A percentile compares a stretch with the other conserved stretches of the same genome.
Evolutionary conservation across 2,888 invertebrate genomes (phyloP).

Genomic region (Brenthis hecate): DNA sequence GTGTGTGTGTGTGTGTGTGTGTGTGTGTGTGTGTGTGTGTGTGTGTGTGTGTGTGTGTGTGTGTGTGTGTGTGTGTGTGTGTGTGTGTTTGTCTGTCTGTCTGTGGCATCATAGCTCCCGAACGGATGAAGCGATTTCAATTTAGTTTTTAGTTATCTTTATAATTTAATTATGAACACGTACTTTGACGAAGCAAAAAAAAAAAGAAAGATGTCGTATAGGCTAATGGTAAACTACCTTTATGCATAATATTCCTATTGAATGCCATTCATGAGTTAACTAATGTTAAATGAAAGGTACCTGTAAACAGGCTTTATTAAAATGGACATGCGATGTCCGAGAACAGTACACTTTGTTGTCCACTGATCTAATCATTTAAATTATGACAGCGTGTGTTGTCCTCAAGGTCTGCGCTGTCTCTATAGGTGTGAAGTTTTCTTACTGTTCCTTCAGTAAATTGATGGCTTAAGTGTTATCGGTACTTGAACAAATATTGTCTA

Average conservation of each 20-base stretch:
- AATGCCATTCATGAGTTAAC: constrained; percentile 26
- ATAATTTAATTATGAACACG: no score
- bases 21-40: no score
- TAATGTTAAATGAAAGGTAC: constrained; percentile 29
- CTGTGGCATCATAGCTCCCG: no score
- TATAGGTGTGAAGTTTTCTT: constrained; percentile 41
- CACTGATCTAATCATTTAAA: constrained; percentile 45
- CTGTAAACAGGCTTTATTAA: constrained; percentile 38
- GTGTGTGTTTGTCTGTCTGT: no score
- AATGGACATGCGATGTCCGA: constrained; percentile 37
- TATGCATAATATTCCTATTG: constrained; percentile 20
- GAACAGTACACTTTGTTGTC: constrained; percentile 38
- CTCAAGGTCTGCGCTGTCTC: constrained; percentile 31
- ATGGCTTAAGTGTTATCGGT: constrained; percentile 18
- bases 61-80: no score
- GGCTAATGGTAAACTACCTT: background rate
- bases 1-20: no score
- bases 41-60: no score
- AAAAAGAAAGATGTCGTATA: no score
- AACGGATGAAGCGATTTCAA: no score
- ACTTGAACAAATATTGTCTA: constrained; percentile 23
- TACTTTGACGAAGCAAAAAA: no score
- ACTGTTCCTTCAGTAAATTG: constrained; percentile 15
- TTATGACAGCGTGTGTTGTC: constrained; percentile 38
- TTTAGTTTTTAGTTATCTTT: no score